Conservation (phyloP, 2,888 invertebrate species). For the Noctua janthe region DNA sequence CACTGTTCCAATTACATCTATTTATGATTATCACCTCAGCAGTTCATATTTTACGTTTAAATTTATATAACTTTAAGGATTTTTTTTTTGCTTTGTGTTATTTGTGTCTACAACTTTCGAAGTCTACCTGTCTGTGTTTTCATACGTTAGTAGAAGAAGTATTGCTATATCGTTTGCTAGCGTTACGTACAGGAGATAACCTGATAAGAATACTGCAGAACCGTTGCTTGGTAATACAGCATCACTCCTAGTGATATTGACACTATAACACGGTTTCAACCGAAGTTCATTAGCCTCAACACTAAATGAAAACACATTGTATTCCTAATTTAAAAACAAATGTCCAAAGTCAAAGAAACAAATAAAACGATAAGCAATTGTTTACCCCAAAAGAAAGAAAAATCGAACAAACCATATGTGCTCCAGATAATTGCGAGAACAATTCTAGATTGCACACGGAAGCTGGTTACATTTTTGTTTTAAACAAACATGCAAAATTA, state of each 20-base stretch:
- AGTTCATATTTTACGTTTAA: conserved; percentile 32
- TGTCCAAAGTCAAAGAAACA: conserved; percentile 9
- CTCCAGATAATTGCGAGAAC: conserved; percentile 26
- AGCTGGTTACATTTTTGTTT: conserved; percentile 29
- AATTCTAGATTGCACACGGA: conserved; percentile 35
- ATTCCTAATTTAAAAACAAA: conserved; percentile 20
- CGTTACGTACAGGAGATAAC: background rate
- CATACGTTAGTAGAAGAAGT: background rate
- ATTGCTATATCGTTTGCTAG: background rate
- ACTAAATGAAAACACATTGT: background rate
- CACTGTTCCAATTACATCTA: conserved; percentile 37
- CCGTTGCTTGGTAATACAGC: background rate
- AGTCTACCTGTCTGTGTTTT: background rate
- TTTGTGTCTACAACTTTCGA: background rate
- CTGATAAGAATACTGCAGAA: background rate
- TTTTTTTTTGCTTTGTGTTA: background rate
- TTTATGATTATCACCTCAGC: conserved; percentile 25
- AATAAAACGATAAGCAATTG: conserved; percentile 15
- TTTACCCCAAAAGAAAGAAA: conserved; percentile 18
- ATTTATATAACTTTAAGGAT: conserved; percentile 6
- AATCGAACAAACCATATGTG: conserved; percentile 17
- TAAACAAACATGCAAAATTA: conserved; percentile 31
- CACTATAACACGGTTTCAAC: background rate
- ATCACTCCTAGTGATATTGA: background rate
- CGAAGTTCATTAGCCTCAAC: conserved; percentile 13